phyloP scores from a whole-genome alignment of 2,888 invertebrate species.

The Hypsopygia costalis region DNA sequence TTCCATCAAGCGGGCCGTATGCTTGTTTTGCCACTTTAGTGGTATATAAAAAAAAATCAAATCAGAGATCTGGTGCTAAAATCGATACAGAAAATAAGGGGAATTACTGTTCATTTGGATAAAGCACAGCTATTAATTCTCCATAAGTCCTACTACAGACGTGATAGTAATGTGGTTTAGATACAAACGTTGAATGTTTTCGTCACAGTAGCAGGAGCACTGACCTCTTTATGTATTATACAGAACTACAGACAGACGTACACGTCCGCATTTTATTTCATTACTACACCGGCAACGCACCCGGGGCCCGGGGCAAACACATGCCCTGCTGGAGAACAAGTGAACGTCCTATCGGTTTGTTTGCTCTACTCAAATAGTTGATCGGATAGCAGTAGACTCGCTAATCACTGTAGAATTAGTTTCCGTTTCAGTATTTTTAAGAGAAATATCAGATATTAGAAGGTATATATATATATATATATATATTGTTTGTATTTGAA shows the following conservation, averaged over 20 bases:
- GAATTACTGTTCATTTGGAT: too few relatives aligned
- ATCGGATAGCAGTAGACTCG: too few relatives aligned
- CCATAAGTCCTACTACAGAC: background rate
- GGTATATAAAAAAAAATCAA: background rate
- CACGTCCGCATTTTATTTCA: conserved; percentile 67
- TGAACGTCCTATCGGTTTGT: conserved; percentile 49
- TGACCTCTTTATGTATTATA: conserved; percentile 64
- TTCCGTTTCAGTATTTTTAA: too few relatives aligned
- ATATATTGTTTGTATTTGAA: too few relatives aligned
- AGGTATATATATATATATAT: too few relatives aligned
- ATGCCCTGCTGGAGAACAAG: conserved; percentile 36
- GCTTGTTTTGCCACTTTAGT: too few relatives aligned
- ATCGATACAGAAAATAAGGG: too few relatives aligned
- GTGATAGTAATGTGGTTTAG: conserved; percentile 2
- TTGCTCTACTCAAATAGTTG: conserved; percentile 25
- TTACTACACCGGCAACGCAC: conserved; percentile 43
- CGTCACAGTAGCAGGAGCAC: conserved; percentile 44
- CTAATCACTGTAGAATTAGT: too few relatives aligned
- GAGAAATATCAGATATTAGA: too few relatives aligned
- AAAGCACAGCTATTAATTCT: too few relatives aligned
- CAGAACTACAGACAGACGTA: conserved; percentile 59
- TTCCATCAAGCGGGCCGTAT: too few relatives aligned
- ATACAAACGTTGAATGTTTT: conserved; percentile 26
- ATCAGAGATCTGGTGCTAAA: too few relatives aligned
- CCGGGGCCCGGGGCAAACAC: conserved; percentile 39